These are phyloP conservation scores for Chrysogorgia sp. DNA, from an alignment of 92 coral and sea anemone species.

Conservation along the genomic window DNA sequence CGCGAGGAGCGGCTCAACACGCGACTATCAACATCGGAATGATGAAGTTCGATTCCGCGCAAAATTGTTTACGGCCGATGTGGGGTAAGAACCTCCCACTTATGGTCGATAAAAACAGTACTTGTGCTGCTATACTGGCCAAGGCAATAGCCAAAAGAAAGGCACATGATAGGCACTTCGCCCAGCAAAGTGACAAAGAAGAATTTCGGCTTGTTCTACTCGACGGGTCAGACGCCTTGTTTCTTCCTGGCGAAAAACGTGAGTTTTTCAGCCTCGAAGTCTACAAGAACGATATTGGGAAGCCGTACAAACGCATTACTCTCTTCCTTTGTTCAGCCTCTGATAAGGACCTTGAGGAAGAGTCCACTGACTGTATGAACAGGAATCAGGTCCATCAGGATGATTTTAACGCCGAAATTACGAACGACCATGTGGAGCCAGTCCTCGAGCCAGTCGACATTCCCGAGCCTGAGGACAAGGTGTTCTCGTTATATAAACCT, in stretches of 20 bases:
- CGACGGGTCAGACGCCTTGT: constrained; percentile 33
- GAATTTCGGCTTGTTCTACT: constrained; percentile 42
- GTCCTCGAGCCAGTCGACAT: too few relatives aligned
- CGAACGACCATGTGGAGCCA: neutral
- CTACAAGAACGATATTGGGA: constrained; percentile 9
- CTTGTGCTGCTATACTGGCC: constrained; percentile 41
- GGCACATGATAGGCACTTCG: constrained; percentile 45
- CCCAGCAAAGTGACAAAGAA: constrained; percentile 15
- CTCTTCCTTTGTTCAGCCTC: constrained; percentile 41
- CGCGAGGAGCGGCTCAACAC: constrained; percentile 23
- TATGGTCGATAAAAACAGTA: constrained; percentile 41
- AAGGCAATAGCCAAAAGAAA: constrained; percentile 46
- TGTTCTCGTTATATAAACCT: too few relatives aligned
- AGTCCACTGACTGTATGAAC: neutral
- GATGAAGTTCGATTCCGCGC: constrained; percentile 26
- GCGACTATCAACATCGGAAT: constrained; percentile 36
- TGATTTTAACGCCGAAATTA: too few relatives aligned
- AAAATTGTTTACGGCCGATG: constrained; percentile 42
- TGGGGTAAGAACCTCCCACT: constrained; percentile 33
- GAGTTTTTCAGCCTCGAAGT: constrained; percentile 27
- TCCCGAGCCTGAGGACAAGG: too few relatives aligned
- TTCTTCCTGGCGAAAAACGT: constrained; percentile 39
- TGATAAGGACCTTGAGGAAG: constrained; percentile 34
- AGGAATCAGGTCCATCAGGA: neutral
- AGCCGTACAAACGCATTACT: constrained; percentile 40